These are phyloP conservation scores for Actenoides hombroni DNA, from an alignment of 2,113 vertebrate genomes.

Conservation along the genomic window DNA sequence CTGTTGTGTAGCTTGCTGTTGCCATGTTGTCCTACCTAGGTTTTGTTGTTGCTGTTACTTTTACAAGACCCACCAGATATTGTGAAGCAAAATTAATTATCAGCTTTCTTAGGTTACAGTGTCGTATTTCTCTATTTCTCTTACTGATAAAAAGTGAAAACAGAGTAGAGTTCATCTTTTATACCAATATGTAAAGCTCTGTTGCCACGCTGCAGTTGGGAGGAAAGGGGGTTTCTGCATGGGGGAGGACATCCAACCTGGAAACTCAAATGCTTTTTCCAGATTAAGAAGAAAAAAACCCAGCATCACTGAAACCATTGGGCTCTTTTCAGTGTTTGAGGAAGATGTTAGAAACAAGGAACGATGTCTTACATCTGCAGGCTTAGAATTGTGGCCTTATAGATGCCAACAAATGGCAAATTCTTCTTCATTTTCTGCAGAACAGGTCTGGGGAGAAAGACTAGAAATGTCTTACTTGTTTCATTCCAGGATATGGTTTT, in stretches of 20 bases:
- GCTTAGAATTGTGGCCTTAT: not conserved
- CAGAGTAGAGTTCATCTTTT: no score
- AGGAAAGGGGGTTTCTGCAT: not conserved
- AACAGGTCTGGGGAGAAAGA: not conserved
- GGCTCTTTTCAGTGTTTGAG: not conserved
- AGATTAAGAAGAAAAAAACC: not conserved
- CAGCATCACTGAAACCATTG: not conserved
- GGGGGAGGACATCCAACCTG: not conserved
- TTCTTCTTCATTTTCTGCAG: not conserved
- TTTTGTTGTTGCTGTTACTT: no score
- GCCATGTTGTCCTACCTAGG: no score
- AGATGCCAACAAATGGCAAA: not conserved
- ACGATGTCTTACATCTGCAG: rapidly evolving
- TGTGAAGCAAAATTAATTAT: no score
- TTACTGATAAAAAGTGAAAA: no score
- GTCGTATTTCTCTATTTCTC: no score
- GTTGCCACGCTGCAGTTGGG: not conserved
- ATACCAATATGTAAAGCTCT: no score
- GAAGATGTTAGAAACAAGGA: not conserved
- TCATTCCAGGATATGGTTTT: no score
- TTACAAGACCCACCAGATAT: no score
- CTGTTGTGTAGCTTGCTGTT: no score
- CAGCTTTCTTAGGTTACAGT: no score
- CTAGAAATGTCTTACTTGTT: conserved; percentile 32
- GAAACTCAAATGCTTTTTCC: not conserved